These are phyloP conservation scores for Anguilla rostrata DNA, from an alignment of 2,113 vertebrate species.

Conservation along the genomic window DNA sequence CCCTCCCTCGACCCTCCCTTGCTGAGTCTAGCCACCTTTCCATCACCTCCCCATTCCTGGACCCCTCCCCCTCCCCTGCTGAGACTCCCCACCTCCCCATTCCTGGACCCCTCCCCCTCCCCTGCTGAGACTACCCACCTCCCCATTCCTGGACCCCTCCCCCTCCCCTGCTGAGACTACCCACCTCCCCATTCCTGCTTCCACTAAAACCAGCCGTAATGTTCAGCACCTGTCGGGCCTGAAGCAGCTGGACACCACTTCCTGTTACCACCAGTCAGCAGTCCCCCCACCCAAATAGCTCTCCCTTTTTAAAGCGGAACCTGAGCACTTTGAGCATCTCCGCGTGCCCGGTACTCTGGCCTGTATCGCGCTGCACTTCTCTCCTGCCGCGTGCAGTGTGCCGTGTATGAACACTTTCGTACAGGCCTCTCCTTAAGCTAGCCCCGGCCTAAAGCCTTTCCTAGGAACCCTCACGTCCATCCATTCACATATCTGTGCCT, in stretches of 20 bases:
- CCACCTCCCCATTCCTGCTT: constrained; percentile 31
- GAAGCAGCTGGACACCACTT: constrained; percentile 24
- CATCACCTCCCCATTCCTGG: background rate
- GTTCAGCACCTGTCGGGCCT: constrained; percentile 55
- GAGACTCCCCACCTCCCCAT: too few species aligned
- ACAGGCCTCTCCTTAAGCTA: too few species aligned
- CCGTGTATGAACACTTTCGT: background rate
- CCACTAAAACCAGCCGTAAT: constrained; percentile 41
- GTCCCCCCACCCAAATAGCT: background rate
- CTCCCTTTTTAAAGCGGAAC: background rate
- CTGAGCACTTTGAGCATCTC: background rate
- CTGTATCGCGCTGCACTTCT: background rate
- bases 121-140: too few species aligned
- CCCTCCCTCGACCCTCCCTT: background rate
- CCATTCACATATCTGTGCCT: too few species aligned
- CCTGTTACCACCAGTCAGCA: background rate
- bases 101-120: too few species aligned
- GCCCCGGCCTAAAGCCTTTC: too few species aligned
- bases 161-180: constrained; percentile 42
- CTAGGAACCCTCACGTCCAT: too few species aligned
- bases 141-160: constrained; percentile 34
- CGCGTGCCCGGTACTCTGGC: background rate
- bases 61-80: too few species aligned
- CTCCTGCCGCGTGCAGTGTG: background rate
- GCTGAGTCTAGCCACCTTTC: too few species aligned